These are phyloP conservation scores for Leptopilina drosophilae DNA, from an alignment of 2,888 invertebrate species.

Conservation along the genomic window DNA sequence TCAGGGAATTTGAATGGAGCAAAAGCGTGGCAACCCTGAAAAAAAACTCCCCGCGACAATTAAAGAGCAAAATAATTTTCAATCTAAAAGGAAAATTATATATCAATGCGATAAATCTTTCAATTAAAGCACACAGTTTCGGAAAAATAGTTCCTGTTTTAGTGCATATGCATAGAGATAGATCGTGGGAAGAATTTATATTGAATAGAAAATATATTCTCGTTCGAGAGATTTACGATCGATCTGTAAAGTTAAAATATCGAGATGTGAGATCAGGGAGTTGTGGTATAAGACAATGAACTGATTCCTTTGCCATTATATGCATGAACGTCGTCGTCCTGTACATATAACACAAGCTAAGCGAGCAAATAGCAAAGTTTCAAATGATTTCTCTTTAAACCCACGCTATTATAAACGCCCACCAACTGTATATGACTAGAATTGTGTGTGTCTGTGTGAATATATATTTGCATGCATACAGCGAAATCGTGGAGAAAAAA, in stretches of 20 bases:
- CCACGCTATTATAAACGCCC: slow-evolving; percentile 58
- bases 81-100: too few species aligned
- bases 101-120: too few species aligned
- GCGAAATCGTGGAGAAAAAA: neutral
- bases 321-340: slow-evolving; percentile 1
- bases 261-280: slow-evolving; percentile 21
- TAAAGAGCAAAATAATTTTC: too few species aligned
- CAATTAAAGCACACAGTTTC: slow-evolving; percentile 1
- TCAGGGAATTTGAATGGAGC: too few species aligned
- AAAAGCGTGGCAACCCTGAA: too few species aligned
- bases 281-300: slow-evolving; percentile 4
- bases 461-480: neutral
- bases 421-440: slow-evolving; percentile 12
- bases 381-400: slow-evolving; percentile 65
- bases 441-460: neutral
- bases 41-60: too few species aligned
- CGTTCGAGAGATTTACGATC: slow-evolving; percentile 8
- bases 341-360: neutral
- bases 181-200: slow-evolving; percentile 16
- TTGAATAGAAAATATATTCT: slow-evolving; percentile 18
- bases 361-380: slow-evolving; percentile 48
- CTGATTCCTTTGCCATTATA: slow-evolving; percentile 25
- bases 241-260: slow-evolving; percentile 1
- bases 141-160: neutral
- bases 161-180: neutral